These are phyloP conservation scores for Pangasius mekongensis DNA, from an alignment of 2,797 vertebrate species.

Conservation along the genomic window DNA sequence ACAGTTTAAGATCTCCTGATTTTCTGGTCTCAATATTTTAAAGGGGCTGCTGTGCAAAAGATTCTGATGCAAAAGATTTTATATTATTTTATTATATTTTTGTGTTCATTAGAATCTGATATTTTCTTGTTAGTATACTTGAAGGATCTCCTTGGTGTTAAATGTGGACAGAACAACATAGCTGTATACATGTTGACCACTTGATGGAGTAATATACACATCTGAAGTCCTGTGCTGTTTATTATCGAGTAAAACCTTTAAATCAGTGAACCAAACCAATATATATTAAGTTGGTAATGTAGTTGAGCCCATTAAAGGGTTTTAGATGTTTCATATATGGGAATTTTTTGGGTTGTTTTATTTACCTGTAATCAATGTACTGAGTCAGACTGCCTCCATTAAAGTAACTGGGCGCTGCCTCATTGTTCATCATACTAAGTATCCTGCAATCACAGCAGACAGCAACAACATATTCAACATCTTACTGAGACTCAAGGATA, in stretches of 20 bases:
- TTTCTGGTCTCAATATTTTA: background rate
- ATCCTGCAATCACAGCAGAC: conserved; percentile 61
- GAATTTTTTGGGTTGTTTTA: background rate
- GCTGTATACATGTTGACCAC: conserved; percentile 31
- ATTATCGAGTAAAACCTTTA: background rate
- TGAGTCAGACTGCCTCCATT: conserved; percentile 79
- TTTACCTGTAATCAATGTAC: conserved; percentile 78
- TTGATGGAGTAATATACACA: conserved; percentile 16
- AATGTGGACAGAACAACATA: background rate
- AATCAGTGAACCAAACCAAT: background rate
- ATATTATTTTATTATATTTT: conserved; percentile 4
- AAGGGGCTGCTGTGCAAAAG: background rate
- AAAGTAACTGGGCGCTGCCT: conserved; percentile 80
- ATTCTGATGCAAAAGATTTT: background rate
- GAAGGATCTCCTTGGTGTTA: background rate
- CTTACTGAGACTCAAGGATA: background rate
- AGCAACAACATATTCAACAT: background rate
- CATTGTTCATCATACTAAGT: conserved; percentile 83
- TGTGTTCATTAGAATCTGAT: background rate
- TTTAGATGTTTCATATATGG: background rate
- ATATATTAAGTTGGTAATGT: background rate
- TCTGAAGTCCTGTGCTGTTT: background rate
- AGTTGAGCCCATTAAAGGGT: background rate
- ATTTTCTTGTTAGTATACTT: background rate
- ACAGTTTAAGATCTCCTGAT: background rate